A percentile compares a stretch with the other conserved stretches of the same genome.
Evolutionary conservation across 2,888 invertebrate genomes (phyloP).

Genomic region (Aphodius granarius): DNA sequence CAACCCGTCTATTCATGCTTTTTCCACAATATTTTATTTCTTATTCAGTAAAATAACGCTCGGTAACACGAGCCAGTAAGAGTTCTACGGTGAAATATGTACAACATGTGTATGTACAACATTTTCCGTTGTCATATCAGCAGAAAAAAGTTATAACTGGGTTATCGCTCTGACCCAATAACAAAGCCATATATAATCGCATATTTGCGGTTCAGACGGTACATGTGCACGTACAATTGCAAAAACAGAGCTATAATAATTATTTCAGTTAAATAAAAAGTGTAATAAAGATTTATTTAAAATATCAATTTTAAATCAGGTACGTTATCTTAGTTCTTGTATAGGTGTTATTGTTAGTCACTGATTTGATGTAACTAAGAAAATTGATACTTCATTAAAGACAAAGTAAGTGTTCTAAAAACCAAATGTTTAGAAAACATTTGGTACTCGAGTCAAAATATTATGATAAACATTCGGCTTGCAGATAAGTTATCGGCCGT

Average conservation of each 20-base stretch:
- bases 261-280: too few relatives aligned
- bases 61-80: not conserved
- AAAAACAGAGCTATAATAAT: not conserved
- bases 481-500: not conserved
- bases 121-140: not conserved
- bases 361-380: not conserved
- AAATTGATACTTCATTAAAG: not conserved
- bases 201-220: not conserved
- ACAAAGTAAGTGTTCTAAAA: slow-evolving; percentile 1
- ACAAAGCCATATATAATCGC: not conserved
- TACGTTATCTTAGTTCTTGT: too few relatives aligned
- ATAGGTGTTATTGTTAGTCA: not conserved
- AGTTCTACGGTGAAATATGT: not conserved
- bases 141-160: not conserved
- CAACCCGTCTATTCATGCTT: not conserved
- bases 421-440: not conserved
- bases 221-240: not conserved
- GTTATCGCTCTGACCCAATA: not conserved
- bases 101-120: not conserved
- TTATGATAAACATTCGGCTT: slow-evolving; percentile 2
- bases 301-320: too few relatives aligned
- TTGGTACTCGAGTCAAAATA: slow-evolving; percentile 2
- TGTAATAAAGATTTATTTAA: too few relatives aligned
- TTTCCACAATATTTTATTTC: not conserved
- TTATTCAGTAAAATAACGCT: not conserved